Percentiles rank a stretch among this genome's conserved stretches.
Evolutionary conservation across 2,888 invertebrate genomes (phyloP).

Genomic region (Parelbella ahira): DNA sequence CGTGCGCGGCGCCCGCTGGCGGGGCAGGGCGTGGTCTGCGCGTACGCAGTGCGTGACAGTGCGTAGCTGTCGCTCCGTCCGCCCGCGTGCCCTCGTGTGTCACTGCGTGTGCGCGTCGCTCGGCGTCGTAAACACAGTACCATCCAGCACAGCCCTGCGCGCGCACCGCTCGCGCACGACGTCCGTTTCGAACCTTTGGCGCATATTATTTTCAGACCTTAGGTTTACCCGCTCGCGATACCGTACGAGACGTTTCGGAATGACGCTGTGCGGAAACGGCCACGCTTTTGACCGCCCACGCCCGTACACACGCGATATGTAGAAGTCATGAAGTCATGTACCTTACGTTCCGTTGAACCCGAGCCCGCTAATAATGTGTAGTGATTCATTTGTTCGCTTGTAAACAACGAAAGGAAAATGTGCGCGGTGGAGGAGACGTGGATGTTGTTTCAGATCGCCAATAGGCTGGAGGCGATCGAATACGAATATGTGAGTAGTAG

Average conservation of each 20-base stretch:
- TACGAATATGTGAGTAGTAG: conserved; percentile 48
- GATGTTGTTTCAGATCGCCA: conserved; percentile 46
- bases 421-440: conserved; percentile 46
- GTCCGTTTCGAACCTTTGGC: conserved; percentile 2
- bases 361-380: no score
- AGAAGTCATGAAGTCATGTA: no score
- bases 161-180: conserved; percentile 1
- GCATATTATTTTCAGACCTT: no score
- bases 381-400: neutral
- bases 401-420: conserved; percentile 45
- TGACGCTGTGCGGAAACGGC: neutral
- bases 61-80: conserved; percentile 58
- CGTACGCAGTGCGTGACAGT: conserved; percentile 71
- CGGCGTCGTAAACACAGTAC: conserved; percentile 17
- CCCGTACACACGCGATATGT: no score
- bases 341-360: no score
- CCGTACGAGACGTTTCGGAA: no score
- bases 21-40: conserved; percentile 54
- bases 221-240: no score
- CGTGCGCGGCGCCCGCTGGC: conserved; percentile 43
- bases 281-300: no score
- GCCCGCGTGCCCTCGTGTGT: conserved; percentile 31
- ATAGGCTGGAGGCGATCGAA: conserved; percentile 42
- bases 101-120: conserved; percentile 11
- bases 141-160: conserved; percentile 6